These are phyloP conservation scores for Ophion ellenae DNA, from an alignment of 2,888 invertebrate genomes.

Conservation along the genomic window DNA sequence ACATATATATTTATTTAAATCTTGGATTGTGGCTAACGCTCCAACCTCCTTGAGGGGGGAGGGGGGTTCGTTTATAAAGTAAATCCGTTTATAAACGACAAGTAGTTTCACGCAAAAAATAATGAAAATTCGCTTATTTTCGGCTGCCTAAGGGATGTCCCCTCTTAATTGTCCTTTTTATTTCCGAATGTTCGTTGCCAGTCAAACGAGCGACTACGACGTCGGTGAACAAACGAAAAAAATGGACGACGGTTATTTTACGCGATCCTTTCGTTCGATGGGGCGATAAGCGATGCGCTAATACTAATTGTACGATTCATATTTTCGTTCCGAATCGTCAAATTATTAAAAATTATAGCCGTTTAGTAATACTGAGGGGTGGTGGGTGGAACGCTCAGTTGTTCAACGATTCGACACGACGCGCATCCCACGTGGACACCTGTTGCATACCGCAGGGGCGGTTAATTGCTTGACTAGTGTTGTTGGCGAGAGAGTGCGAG, in stretches of 20 bases:
- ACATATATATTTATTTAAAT: no score
- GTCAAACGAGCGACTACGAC: neutral
- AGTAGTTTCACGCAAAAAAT: no score
- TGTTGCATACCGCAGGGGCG: conserved; percentile 9
- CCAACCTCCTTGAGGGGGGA: no score
- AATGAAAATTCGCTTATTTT: no score
- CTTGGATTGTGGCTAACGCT: no score
- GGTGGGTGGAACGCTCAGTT: neutral
- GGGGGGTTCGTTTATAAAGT: no score
- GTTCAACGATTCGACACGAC: neutral
- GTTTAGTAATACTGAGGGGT: neutral
- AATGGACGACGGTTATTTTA: neutral
- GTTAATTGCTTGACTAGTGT: neutral
- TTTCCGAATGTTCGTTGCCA: neutral
- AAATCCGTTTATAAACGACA: no score
- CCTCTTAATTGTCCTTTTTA: neutral
- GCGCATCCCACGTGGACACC: conserved; percentile 28
- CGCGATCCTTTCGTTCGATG: neutral
- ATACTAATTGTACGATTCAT: neutral
- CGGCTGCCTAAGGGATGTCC: no score
- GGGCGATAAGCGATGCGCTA: neutral
- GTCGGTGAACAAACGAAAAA: neutral
- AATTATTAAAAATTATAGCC: neutral
- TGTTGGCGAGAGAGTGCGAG: neutral
- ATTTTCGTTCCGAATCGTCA: neutral